Evolutionary conservation across 2,888 invertebrate species (phyloP).

Genomic region (Cephus spinipes): DNA sequence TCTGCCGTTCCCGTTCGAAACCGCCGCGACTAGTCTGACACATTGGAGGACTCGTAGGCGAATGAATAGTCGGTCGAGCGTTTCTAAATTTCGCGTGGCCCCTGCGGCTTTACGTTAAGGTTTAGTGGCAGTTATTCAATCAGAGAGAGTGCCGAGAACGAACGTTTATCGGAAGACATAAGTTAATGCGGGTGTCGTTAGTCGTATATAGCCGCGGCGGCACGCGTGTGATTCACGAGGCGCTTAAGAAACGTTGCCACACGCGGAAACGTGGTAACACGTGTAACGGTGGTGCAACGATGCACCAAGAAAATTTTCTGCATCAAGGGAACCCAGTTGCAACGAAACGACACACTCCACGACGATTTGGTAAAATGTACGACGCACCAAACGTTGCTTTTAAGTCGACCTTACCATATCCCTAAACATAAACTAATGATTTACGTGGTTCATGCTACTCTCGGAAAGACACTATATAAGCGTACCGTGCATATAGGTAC

Average conservation of each 20-base stretch:
- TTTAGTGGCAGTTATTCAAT: conserved; percentile 10
- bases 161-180: conserved; percentile 13
- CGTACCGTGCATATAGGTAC: no score
- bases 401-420: conserved; percentile 58
- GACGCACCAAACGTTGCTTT: conserved; percentile 47
- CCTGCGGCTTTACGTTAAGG: background rate
- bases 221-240: background rate
- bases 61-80: no score
- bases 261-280: background rate
- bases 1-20: no score
- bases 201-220: background rate
- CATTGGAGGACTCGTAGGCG: no score
- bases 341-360: conserved; percentile 13
- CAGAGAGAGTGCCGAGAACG: conserved; percentile 2
- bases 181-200: conserved; percentile 10
- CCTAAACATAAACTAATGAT: conserved; percentile 58
- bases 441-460: conserved; percentile 44
- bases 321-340: background rate
- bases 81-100: background rate
- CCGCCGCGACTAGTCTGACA: no score
- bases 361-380: conserved; percentile 60
- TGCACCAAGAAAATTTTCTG: conserved; percentile 1
- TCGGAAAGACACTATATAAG: background rate
- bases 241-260: background rate
- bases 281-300: background rate